A percentile compares a stretch with the other conserved stretches of the same genome.
Evolutionary conservation across 2,113 vertebrate genomes (phyloP).

Genomic region (Otis tarda): DNA sequence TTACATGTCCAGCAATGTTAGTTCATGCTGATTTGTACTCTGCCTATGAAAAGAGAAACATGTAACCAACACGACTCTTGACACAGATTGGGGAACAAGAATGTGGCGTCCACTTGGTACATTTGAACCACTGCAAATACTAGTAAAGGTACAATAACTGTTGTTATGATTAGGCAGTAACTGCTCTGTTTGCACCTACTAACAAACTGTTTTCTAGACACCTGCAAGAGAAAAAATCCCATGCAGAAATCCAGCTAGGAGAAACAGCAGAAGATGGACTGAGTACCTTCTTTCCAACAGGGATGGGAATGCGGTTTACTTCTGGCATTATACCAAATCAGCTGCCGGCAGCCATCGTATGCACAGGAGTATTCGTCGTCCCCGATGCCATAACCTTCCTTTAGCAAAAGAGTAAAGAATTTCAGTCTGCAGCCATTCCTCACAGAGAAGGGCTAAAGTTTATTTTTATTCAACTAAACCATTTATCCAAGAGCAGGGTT

Average conservation of each 20-base stretch:
- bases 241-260: background rate
- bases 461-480: background rate
- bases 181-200: background rate
- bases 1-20: background rate
- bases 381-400: slow-evolving; percentile 99
- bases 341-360: slow-evolving; percentile 99
- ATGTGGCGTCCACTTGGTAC: background rate
- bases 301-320: slow-evolving; percentile 96
- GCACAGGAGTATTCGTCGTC: slow-evolving; percentile 98
- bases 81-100: background rate
- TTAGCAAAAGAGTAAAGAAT: background rate
- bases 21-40: background rate
- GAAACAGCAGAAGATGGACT: background rate
- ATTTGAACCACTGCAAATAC: background rate
- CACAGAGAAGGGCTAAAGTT: background rate
- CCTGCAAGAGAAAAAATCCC: background rate
- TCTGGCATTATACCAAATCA: slow-evolving; percentile 99
- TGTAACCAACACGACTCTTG: background rate
- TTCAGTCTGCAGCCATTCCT: background rate
- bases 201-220: background rate
- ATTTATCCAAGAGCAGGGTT: background rate
- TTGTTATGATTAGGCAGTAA: background rate
- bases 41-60: background rate
- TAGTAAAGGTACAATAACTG: background rate
- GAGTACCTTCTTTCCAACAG: slow-evolving; percentile 98